Percentiles rank a stretch among this genome's conserved stretches.
These are phyloP conservation scores for Oryzias curvinotus DNA, from an alignment of 2,113 vertebrate species.

Conservation along the genomic window DNA sequence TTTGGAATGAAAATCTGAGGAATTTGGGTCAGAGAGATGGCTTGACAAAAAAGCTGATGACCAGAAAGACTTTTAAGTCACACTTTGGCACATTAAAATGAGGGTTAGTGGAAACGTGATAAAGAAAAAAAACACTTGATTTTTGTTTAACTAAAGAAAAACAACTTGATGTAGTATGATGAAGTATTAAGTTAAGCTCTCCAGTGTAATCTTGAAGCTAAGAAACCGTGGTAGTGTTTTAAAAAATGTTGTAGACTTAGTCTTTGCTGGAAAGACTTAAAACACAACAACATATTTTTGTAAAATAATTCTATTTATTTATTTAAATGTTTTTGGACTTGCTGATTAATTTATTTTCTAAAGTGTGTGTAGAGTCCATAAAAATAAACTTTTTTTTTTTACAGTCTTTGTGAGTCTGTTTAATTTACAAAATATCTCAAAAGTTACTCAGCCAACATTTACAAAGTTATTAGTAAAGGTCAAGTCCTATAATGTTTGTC, in stretches of 20 bases:
- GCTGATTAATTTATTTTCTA: slow-evolving; percentile 65
- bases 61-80: neutral
- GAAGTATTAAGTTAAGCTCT: slow-evolving; percentile 43
- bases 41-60: slow-evolving; percentile 1
- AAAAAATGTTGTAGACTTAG: slow-evolving; percentile 17
- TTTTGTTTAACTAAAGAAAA: slow-evolving; percentile 15
- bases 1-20: slow-evolving; percentile 5
- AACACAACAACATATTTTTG: slow-evolving; percentile 67
- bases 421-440: neutral
- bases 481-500: no score
- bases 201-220: slow-evolving; percentile 5
- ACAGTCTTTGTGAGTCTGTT: slow-evolving; percentile 1
- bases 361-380: slow-evolving; percentile 40
- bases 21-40: neutral
- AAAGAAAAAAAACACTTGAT: neutral
- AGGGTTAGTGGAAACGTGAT: no score
- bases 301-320: slow-evolving; percentile 82
- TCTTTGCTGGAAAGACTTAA: slow-evolving; percentile 1
- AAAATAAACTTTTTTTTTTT: slow-evolving; percentile 28
- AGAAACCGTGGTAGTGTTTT: slow-evolving; percentile 10
- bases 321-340: slow-evolving; percentile 58
- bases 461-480: no score
- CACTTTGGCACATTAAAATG: no score
- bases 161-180: neutral
- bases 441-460: no score